A percentile compares a stretch with the other conserved stretches of the same genome.
phyloP scores from a whole-genome alignment of 2,113 vertebrate genomes.

The Oryzias celebensis region DNA sequence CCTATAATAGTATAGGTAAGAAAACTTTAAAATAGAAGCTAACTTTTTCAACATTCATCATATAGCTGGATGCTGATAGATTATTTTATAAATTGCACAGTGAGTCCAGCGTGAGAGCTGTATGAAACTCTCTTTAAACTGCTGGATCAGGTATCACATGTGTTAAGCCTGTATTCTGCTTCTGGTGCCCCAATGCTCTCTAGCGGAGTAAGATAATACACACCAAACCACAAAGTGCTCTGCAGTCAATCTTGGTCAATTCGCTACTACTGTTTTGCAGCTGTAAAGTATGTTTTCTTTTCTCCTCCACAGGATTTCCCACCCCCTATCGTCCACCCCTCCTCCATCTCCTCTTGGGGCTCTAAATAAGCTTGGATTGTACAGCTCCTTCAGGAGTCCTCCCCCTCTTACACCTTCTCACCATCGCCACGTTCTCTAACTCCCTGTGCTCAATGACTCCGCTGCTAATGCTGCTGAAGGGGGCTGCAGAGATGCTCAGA shows the following conservation, averaged over 20 bases:
- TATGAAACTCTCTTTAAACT: conserved; percentile 35
- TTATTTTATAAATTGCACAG: conserved; percentile 34
- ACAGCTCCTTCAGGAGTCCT: conserved; percentile 46
- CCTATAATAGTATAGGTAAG: conserved; percentile 45
- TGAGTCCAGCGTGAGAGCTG: conserved; percentile 14
- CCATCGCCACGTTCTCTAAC: not conserved
- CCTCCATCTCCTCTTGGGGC: conserved; percentile 37
- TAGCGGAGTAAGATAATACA: conserved; percentile 16
- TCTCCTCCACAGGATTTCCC: conserved; percentile 54
- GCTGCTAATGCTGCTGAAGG: conserved; percentile 46
- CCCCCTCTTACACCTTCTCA: conserved; percentile 22
- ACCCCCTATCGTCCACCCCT: conserved; percentile 42
- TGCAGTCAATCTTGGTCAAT: conserved; percentile 14
- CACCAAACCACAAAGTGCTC: conserved; percentile 21
- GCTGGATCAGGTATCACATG: conserved; percentile 33
- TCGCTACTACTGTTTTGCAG: conserved; percentile 14
- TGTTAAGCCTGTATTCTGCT: conserved; percentile 32
- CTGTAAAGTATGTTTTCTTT: conserved; percentile 41
- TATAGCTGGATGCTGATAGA: conserved; percentile 19
- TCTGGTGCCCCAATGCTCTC: conserved; percentile 36
- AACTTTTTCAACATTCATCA: conserved; percentile 36
- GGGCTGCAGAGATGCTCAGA: conserved; percentile 57
- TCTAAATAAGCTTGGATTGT: conserved; percentile 61
- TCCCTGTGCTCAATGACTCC: conserved; percentile 8
- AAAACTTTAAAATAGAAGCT: conserved; percentile 32